Evolutionary conservation across 2,113 vertebrate genomes (phyloP).

Genomic region (Rattus norvegicus): GRCr8 NC_086039.1:72429501-72430000

Average conservation of each 20-base stretch:
- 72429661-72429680: conserved; percentile 4
- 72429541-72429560: conserved; percentile 49
- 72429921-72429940: conserved; percentile 58
- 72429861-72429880: conserved; percentile 11
- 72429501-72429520: conserved; percentile 44
- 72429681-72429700: conserved; percentile 59
- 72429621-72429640: conserved; percentile 53
- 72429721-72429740: conserved; percentile 52
- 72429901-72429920: conserved; percentile 45
- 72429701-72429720: conserved; percentile 44
- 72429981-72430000: conserved; percentile 49
- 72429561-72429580: conserved; percentile 58
- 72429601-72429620: conserved; percentile 40
- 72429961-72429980: conserved; percentile 60
- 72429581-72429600: not conserved
- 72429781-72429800: too few relatives aligned
- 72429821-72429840: too few relatives aligned
- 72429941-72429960: conserved; percentile 42
- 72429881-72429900: not conserved
- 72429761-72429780: too few relatives aligned
- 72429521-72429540: conserved; percentile 6
- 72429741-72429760: not conserved
- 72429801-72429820: too few relatives aligned
- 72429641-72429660: conserved; percentile 18
- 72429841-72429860: conserved; percentile 22